phyloP scores from a whole-genome alignment of 2,113 vertebrate genomes.

The Opisthocomus hoazin region DNA sequence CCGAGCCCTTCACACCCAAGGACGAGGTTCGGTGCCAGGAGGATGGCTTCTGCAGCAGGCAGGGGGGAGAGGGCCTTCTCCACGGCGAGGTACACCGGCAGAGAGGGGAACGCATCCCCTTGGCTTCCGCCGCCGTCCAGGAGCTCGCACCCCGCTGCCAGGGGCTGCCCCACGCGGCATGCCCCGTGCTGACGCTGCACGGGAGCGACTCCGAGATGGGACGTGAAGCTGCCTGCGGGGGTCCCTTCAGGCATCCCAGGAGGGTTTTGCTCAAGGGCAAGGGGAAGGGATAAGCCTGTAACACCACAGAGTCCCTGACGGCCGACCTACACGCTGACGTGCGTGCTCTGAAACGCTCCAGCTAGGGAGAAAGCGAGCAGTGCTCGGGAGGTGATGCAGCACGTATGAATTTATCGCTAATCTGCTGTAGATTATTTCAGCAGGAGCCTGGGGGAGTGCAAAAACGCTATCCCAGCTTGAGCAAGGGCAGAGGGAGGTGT shows the following conservation, averaged over 20 bases:
- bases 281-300: background rate
- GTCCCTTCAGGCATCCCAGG: background rate
- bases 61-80: background rate
- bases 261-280: background rate
- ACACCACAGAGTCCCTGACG: background rate
- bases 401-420: accelerated
- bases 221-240: background rate
- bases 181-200: accelerated
- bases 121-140: background rate
- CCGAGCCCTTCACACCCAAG: background rate
- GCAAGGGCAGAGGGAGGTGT: background rate
- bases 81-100: background rate
- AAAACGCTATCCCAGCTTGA: background rate
- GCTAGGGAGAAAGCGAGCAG: background rate
- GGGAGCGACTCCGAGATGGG: background rate
- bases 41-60: too few species aligned
- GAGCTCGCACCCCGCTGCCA: background rate
- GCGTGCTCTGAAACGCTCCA: accelerated
- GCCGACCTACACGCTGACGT: background rate
- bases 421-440: background rate
- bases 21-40: background rate
- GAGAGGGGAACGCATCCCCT: too few species aligned
- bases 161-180: background rate
- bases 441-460: background rate
- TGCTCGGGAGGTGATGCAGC: background rate